Percentiles rank a stretch among this genome's conserved stretches.
These are phyloP conservation scores for Mobula hypostoma DNA, from an alignment of 2,113 vertebrate species.

Conservation along the genomic window DNA sequence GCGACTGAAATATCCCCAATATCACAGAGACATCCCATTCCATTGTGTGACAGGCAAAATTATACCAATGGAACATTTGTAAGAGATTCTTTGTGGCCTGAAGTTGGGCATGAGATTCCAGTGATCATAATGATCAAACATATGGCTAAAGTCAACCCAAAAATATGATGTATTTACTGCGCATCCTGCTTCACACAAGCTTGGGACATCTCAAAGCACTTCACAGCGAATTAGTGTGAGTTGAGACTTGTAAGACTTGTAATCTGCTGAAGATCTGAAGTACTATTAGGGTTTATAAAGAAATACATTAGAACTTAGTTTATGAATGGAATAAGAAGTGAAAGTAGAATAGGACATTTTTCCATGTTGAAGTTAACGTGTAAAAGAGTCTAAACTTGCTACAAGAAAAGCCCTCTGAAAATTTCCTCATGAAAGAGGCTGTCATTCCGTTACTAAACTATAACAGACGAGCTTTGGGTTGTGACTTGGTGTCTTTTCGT, in stretches of 20 bases:
- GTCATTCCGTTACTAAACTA: too few species aligned
- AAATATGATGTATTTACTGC: background rate
- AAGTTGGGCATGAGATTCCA: background rate
- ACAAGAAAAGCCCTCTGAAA: background rate
- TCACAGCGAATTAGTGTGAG: background rate
- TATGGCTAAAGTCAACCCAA: background rate
- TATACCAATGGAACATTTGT: too few species aligned
- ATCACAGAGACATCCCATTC: background rate
- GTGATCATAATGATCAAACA: background rate
- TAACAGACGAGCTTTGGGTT: too few species aligned
- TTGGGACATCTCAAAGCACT: background rate
- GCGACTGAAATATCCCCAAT: background rate
- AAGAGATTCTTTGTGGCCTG: background rate
- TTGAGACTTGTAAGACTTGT: background rate
- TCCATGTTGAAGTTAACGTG: background rate
- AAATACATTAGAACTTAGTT: background rate
- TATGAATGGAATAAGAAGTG: background rate
- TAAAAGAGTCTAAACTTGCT: background rate
- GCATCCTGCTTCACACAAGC: background rate
- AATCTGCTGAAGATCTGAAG: background rate
- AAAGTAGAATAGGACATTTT: background rate
- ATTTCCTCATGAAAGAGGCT: background rate
- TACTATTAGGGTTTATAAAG: background rate
- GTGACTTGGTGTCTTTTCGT: too few species aligned
- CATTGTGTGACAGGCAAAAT: too few species aligned